Evolutionary conservation across 1,140 invertebrate species (phyloP), one percentile per base, ranked within the genome.

Genomic region (Leptinotarsa undecemlineata): DNA sequence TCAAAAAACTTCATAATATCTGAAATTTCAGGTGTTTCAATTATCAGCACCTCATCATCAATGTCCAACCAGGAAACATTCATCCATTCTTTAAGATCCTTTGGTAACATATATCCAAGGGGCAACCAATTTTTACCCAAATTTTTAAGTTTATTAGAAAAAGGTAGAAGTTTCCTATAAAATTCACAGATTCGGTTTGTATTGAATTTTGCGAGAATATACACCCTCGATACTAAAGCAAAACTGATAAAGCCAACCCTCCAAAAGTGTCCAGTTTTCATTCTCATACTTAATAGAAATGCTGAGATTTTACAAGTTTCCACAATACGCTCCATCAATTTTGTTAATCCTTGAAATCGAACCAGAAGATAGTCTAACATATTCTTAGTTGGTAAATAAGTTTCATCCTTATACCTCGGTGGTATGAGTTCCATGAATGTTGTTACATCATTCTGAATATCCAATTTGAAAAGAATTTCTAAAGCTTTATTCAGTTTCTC

Each of bases 291-390:
- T 19, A 87, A 80, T 74, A 84, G 82, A 67, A 79, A 67, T 3
- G 81, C 85, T 71, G 85, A 79, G 19, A 76, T 19, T 51, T 73
- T 74, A 2, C 86, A 79, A 13, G 82, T 81, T 23, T 82, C 80
- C 76, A 86, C 85, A 13, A 86, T 72, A 71, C 84, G 80, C 68
- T 78, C 77, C 81, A 89, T 84, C 2, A 89, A 75, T 75, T 88
- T 87, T 2, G 81, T 82, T 72, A 87, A 85, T 3, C 87, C 86
- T 81, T 88, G 87, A 23, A 84, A 83, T 76, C 84, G 85, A 13
- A 88, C 80, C 20, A 89, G 82, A 61, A 88, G 72, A 81, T 84
- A 89, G 79, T 88, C 80, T 4, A 89, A 26, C 82, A 87, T 86
- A 81, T 88, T 87, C 79, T 76, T 84, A 5, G 85, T 86, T n/a